These are phyloP conservation scores for Cyclophora punctaria DNA, from an alignment of 2,888 invertebrate species.

Conservation along the genomic window DNA sequence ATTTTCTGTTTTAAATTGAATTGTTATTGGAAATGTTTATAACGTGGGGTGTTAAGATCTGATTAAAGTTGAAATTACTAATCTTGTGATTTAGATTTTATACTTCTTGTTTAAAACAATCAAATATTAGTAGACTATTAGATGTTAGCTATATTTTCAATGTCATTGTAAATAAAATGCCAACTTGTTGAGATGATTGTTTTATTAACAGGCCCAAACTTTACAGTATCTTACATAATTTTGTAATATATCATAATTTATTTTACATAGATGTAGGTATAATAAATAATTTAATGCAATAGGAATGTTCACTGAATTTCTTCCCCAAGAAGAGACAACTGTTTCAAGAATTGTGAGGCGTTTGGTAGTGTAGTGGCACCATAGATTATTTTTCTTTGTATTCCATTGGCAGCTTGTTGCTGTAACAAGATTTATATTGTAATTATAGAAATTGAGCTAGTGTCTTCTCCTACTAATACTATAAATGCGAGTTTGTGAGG, in stretches of 20 bases:
- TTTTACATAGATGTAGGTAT: constrained; percentile 15
- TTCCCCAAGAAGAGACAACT: constrained; percentile 86
- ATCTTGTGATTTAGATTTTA: constrained; percentile 76
- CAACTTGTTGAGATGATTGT: constrained; percentile 70
- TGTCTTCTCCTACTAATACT: too few relatives aligned
- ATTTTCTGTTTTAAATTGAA: constrained; percentile 26
- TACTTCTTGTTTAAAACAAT: constrained; percentile 75
- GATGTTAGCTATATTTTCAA: constrained; percentile 75
- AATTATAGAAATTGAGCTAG: too few relatives aligned
- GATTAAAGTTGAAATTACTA: constrained; percentile 57
- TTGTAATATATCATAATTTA: constrained; percentile 28
- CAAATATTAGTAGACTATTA: constrained; percentile 71
- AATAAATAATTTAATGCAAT: constrained; percentile 13
- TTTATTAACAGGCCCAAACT: constrained; percentile 37
- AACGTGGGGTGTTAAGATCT: constrained; percentile 52
- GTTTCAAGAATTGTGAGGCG: constrained; percentile 95
- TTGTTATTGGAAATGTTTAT: constrained; percentile 32
- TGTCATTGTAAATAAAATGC: constrained; percentile 76
- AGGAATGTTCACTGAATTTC: constrained; percentile 77
- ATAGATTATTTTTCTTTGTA: constrained; percentile 89
- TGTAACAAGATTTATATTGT: constrained; percentile 43
- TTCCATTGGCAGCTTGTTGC: constrained; percentile 80
- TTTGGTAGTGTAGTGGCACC: constrained; percentile 96
- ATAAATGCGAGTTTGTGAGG: too few relatives aligned
- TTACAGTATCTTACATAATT: constrained; percentile 16